Evolutionary conservation across 2,888 invertebrate species (phyloP), one percentile per base, ranked within the genome.

Genomic region (Ornithoptera priamus): DNA sequence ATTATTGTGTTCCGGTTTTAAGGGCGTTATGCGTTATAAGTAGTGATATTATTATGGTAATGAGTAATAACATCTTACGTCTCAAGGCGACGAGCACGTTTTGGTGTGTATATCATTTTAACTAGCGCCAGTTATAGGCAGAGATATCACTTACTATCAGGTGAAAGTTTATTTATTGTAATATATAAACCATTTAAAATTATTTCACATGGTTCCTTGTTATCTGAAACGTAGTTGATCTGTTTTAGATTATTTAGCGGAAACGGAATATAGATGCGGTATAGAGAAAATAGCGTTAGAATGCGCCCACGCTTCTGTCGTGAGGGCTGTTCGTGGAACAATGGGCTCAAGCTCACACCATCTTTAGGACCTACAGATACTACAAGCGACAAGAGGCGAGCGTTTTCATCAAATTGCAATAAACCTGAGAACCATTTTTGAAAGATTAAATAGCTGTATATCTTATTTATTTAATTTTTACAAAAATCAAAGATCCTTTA

Each of bases 261-360:
- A 39, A 46, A 20, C 50, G 56, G 42, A 65, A 30, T 53, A 65
- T 39, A 10, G 39, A 62, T 68, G 63, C 72, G 71, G 72, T 75
- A 82, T 83, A 78, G 76, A 79, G 78, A 75, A 81, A 79, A 77
- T 77, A 72, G 74, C 74, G 75, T 72, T 71, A 70, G 72, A 72
- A 74, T 75, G 79, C 78, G 79, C 80, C 79, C 78, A 78, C 78
- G 79, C 75, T 79, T 71, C 72, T 72, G 75, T 77, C 76, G 74
- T 76, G 75, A 73, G 70, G 74, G 75, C 77, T 74, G 76, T 73
- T 77, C 80, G 78, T 76, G 77, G 76, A 85, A 86, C 83, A 85
- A 86, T 83, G 81, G 78, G 76, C 77, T 71, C 70, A 77, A 75
- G 76, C 80, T 10, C 39, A 39, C 39, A 39, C 39, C 39, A 79